These are phyloP conservation scores for Baronia brevicornis DNA, from an alignment of 2,888 invertebrate species.

Conservation along the genomic window DNA sequence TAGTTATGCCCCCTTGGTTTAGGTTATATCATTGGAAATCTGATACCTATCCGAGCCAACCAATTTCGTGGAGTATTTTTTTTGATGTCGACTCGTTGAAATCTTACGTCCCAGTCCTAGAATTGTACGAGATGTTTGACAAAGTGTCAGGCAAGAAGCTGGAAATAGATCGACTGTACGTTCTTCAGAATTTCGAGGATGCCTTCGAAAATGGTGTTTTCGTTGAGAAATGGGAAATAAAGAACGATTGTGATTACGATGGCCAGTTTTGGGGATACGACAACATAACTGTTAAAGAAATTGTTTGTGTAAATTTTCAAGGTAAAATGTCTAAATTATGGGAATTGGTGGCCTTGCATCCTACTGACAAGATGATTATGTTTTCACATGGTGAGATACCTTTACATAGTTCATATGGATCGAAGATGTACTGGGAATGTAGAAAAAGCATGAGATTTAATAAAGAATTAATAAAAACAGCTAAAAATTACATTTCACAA, in stretches of 20 bases:
- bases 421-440: conserved; percentile 87
- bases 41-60: conserved; percentile 65
- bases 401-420: conserved; percentile 91
- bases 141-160: conserved; percentile 33
- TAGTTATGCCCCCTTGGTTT: conserved; percentile 96
- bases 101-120: conserved; percentile 88
- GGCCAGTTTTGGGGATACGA: conserved; percentile 82
- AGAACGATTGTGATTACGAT: conserved; percentile 72
- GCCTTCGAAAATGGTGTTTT: conserved; percentile 89
- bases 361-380: conserved; percentile 73
- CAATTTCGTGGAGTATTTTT: conserved; percentile 87
- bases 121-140: conserved; percentile 85
- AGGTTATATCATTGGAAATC: conserved; percentile 93
- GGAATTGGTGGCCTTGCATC: conserved; percentile 70
- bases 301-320: conserved; percentile 89
- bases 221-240: conserved; percentile 85
- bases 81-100: conserved; percentile 89
- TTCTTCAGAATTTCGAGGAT: conserved; percentile 89
- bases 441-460: conserved; percentile 95
- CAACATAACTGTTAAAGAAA: conserved; percentile 78
- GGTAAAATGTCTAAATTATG: conserved; percentile 81
- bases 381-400: conserved; percentile 90
- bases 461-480: conserved; percentile 78
- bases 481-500: conserved; percentile 74
- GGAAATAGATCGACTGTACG: conserved; percentile 83